Percentiles rank a stretch among this genome's conserved stretches.
phyloP scores from a whole-genome alignment of 2,797 vertebrate species.

The Microctenopoma lineatum region DNA sequence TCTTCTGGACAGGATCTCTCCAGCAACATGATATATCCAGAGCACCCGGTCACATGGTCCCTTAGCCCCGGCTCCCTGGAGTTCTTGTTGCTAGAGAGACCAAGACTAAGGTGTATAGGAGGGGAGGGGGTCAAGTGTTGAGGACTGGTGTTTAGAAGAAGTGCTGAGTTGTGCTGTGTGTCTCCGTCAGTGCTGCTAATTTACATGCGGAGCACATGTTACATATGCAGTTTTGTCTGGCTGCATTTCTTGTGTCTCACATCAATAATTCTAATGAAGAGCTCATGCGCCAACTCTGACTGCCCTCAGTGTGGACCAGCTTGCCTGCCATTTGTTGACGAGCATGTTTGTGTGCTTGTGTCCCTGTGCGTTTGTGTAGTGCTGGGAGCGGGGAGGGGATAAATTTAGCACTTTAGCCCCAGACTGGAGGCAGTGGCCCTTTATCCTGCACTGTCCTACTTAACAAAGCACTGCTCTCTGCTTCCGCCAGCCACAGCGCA shows the following conservation, averaged over 20 bases:
- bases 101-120: constrained; percentile 20
- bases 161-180: constrained; percentile 15
- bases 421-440: constrained; percentile 88
- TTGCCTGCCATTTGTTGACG: constrained; percentile 56
- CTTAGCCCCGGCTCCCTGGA: constrained; percentile 56
- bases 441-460: constrained; percentile 91
- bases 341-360: constrained; percentile 53
- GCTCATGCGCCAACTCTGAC: constrained; percentile 12
- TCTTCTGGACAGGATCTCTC: constrained; percentile 78
- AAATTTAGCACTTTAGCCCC: constrained; percentile 84
- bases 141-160: constrained; percentile 5
- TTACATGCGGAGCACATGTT: neutral
- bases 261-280: constrained; percentile 18
- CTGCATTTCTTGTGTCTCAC: constrained; percentile 2
- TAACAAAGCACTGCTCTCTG: constrained; percentile 80
- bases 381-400: constrained; percentile 73
- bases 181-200: constrained; percentile 6
- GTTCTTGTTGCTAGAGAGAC: constrained; percentile 71
- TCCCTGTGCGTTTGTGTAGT: constrained; percentile 70
- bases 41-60: constrained; percentile 80
- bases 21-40: constrained; percentile 82
- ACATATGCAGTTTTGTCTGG: neutral
- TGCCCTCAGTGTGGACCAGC: constrained; percentile 36
- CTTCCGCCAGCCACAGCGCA: constrained; percentile 66
- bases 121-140: constrained; percentile 8